These are phyloP conservation scores for Bombus affinis DNA, from an alignment of 1,140 invertebrate genomes.

Conservation along the genomic window DNA sequence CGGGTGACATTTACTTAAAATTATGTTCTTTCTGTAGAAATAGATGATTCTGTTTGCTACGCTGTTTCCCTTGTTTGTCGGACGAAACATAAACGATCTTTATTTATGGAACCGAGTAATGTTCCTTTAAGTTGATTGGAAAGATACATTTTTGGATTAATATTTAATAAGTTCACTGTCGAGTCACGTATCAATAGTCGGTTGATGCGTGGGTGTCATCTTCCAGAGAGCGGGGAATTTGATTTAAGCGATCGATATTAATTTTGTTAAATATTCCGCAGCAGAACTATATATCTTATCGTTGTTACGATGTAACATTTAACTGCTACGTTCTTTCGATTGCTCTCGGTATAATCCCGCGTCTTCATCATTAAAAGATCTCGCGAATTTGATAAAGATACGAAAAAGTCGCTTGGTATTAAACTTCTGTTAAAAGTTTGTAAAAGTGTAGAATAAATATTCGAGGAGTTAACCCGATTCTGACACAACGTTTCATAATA, in stretches of 20 bases:
- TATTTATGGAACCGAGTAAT: neutral
- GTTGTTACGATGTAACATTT: neutral
- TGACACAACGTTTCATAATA: too few relatives aligned
- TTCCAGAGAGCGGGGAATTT: neutral
- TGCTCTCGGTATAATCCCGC: too few relatives aligned
- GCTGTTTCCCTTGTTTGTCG: neutral
- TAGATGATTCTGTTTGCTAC: neutral
- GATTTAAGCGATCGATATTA: neutral
- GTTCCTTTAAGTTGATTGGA: neutral
- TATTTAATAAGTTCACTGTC: neutral
- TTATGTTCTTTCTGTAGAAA: conserved; percentile 13
- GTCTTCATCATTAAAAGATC: too few relatives aligned
- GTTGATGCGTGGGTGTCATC: neutral
- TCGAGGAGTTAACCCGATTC: too few relatives aligned
- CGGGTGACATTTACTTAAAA: conserved; percentile 43
- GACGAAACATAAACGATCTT: neutral
- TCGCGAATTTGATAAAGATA: too few relatives aligned
- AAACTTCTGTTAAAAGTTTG: too few relatives aligned
- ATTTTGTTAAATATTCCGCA: neutral
- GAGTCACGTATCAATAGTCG: neutral
- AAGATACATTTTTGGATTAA: neutral
- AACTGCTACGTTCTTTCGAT: neutral
- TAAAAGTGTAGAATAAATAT: too few relatives aligned
- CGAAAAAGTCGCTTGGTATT: too few relatives aligned
- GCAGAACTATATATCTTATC: neutral